These are phyloP conservation scores for Paraescarpia echinospica DNA, from an alignment of 1,140 invertebrate species.

Conservation along the genomic window DNA sequence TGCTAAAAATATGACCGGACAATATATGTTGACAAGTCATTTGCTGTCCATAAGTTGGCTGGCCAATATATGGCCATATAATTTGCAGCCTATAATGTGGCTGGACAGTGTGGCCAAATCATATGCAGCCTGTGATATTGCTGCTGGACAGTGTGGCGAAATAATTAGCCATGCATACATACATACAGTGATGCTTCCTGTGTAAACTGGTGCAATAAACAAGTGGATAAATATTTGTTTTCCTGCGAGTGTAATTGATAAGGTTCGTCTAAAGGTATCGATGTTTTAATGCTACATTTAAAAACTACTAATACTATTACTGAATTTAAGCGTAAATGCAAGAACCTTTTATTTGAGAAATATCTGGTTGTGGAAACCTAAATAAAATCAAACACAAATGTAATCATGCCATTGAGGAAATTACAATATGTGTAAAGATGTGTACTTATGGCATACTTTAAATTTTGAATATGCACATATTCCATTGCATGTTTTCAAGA, in stretches of 20 bases:
- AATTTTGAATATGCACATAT: too few relatives aligned
- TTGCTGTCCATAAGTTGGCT: background rate
- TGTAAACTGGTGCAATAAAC: background rate
- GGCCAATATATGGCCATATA: background rate
- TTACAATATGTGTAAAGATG: too few relatives aligned
- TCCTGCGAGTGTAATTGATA: background rate
- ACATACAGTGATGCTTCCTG: background rate
- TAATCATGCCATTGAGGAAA: too few relatives aligned
- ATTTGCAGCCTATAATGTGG: background rate
- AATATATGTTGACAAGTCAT: background rate
- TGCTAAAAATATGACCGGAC: background rate
- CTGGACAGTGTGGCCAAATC: background rate
- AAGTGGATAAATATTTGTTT: background rate
- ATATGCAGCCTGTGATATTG: background rate
- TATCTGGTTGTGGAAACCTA: too few relatives aligned
- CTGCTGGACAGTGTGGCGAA: background rate
- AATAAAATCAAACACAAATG: too few relatives aligned
- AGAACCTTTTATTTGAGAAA: too few relatives aligned
- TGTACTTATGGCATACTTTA: too few relatives aligned
- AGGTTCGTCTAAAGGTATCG: background rate
- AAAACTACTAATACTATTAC: too few relatives aligned
- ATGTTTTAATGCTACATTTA: background rate
- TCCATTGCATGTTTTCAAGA: too few relatives aligned
- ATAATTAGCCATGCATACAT: background rate
- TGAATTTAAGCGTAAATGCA: too few relatives aligned